These are phyloP conservation scores for Caenorhabditis sp. DNA, from an alignment of 2,888 invertebrate genomes.

Conservation along the genomic window DNA sequence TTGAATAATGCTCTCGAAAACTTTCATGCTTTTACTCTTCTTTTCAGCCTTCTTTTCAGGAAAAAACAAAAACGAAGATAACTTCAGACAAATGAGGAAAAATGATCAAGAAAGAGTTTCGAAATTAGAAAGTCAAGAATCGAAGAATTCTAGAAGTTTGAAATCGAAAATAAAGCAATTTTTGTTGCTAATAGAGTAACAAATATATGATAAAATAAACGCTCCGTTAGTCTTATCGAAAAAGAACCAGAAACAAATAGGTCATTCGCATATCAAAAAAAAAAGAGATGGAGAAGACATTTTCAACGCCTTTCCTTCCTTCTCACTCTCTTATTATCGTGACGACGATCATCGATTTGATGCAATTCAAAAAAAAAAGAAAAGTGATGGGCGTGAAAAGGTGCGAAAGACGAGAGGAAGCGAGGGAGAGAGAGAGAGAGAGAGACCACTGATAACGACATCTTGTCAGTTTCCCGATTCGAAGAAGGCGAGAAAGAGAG, in stretches of 20 bases:
- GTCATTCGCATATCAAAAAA: conserved; percentile 9
- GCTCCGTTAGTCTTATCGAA: not conserved
- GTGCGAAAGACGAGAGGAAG: conserved; percentile 15
- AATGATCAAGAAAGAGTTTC: too few species aligned
- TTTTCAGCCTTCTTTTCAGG: too few species aligned
- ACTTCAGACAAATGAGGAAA: too few species aligned
- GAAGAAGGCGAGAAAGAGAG: conserved; percentile 5
- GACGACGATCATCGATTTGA: conserved; percentile 17
- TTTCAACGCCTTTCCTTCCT: conserved; percentile 8
- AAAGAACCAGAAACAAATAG: conserved; percentile 1
- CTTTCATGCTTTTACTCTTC: too few species aligned
- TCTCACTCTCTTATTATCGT: conserved; percentile 16
- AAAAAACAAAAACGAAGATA: too few species aligned
- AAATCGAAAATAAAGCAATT: too few species aligned
- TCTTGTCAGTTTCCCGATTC: conserved; percentile 34
- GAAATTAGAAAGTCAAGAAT: too few species aligned
- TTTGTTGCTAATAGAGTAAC: too few species aligned
- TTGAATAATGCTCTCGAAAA: too few species aligned
- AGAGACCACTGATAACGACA: conserved; percentile 53
- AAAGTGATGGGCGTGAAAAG: conserved; percentile 46
- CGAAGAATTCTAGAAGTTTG: too few species aligned
- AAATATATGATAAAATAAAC: not conserved
- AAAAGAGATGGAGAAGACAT: not conserved
- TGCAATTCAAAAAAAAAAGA: not conserved
- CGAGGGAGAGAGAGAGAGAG: conserved; percentile 8